Base-by-base conservation (phyloP, 2,797 vertebrate genomes). In the Pogonophryne albipinna region DNA sequence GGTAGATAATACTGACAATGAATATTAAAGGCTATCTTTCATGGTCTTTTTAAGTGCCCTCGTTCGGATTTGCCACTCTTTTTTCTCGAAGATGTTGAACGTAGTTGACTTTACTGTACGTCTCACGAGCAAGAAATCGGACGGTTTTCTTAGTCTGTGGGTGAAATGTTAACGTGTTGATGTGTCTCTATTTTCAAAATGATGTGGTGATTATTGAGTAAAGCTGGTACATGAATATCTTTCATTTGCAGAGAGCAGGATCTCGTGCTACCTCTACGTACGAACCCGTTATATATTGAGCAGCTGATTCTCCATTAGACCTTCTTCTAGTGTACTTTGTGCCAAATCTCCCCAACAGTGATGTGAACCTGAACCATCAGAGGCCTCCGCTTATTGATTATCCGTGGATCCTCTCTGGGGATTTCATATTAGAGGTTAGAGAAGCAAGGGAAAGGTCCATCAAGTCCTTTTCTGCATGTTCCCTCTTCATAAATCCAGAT, bases 371-470 rank as follows among this genome's bases (percentile, higher is more conserved):
- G 60, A 79, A 13, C 64, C 42, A 42, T 59, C 60, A 69, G 60
- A 76, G 65, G 65, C 45, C 62, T 71, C 53, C 16, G 17, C 62
- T 14, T 66, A 87, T 80, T 55, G 75, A 91, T 85, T 59, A 61
- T 42, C 49, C 63, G 73, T 75, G 62, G 78, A 80, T 75, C 65
- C 50, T 17, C 27, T 45, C 38, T 41, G 19, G 44, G 69, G 66
- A 79, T 85, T 74, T 87, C 83, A 74, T 31, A 61, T 50, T 10
- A 23, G 67, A 12, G 27, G 47, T 71, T 66, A 41, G 51, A 66
- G 66, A 66, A 19, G 66, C 17, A 42, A 34, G 49, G 17, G 20
- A 51, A 16, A 44, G 45, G 52, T 53, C 46, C 34, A 19, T 4
- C 38, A 57, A 51, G 49, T 66, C 4, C 44, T 62, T 76, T 42